phyloP scores from a whole-genome alignment of 2,113 vertebrate genomes.

The Tauraco erythrolophus region DNA sequence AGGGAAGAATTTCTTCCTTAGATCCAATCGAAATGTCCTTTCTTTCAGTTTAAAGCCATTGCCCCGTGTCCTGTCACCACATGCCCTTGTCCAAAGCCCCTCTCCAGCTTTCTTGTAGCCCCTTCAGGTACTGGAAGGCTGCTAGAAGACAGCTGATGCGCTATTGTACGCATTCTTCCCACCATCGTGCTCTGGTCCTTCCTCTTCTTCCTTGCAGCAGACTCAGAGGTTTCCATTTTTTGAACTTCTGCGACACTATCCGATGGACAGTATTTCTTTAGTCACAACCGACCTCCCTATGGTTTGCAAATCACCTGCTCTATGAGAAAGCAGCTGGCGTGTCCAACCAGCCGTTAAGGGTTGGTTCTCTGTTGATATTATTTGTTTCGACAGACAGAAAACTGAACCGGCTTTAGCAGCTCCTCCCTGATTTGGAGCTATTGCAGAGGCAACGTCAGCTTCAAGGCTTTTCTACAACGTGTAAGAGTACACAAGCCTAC shows the following conservation, averaged over 20 bases:
- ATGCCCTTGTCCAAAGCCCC: too few species aligned
- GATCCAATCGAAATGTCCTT: too few species aligned
- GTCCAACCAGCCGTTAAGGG: background rate
- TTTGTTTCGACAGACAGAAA: background rate
- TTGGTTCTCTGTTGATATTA: background rate
- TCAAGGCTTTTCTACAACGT: background rate
- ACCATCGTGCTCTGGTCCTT: background rate
- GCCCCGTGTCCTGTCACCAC: too few species aligned
- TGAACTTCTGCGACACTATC: background rate
- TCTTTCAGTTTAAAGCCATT: too few species aligned
- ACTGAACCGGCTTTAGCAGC: background rate
- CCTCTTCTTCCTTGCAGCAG: background rate
- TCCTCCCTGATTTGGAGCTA: background rate
- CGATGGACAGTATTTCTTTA: background rate
- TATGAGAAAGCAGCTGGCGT: background rate
- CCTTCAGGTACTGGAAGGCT: too few species aligned
- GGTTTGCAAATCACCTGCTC: background rate
- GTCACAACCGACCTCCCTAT: background rate
- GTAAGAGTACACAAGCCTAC: background rate
- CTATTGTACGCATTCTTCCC: background rate
- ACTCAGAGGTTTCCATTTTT: background rate
- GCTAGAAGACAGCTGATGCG: too few species aligned
- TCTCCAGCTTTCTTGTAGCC: too few species aligned
- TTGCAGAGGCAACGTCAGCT: background rate
- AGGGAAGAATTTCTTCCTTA: too few species aligned